Evolutionary conservation across 2,113 vertebrate species (phyloP), one percentile per base, ranked within the genome.

Genomic region (Tachycineta bicolor): DNA sequence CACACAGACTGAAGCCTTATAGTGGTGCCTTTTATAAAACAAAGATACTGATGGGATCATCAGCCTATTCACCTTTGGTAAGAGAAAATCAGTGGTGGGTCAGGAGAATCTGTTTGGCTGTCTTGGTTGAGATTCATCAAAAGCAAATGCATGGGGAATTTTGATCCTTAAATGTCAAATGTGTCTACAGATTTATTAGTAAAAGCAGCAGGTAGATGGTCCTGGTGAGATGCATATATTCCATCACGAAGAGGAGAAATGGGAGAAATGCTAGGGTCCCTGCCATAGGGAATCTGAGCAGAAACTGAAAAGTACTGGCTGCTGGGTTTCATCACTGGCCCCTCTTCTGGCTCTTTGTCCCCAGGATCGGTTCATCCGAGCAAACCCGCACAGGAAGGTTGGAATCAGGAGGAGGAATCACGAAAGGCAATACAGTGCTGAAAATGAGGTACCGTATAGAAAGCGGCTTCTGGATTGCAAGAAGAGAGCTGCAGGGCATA

Each of bases 1-100:
- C 29, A n/a, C n/a, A 80, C 31, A 17, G 52, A 62, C 43, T 33
- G 56, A 60, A 64, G 49, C 28, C 46, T 58, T 67, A 7, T 2
- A 43, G 39, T 5, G 11, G 56, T 81, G 41, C 19, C 11, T 91
- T 95, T 83, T 62, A 43, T 77, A 67, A 67, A 81, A 17, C 29
- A 70, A 77, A 71, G 58, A 22, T 47, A 74, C 49, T 41, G 50
- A 97, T 97, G 96, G 96, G 68, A 78, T 96, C 96, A 0, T 81
- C 94, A 49, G 71, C 86, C 49, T 94, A 63, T 50, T 94, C 73
- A 26, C 63, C 74, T 89, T 65, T 91, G 96, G 97, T 97, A 96
- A 97, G 97, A 84, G n/a, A 63, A 67, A 53, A 88, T 53, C 28
- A 18, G 14, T 0, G 0, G 8, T 46, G n/a, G 43, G 87, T 26